A percentile compares a stretch with the other conserved stretches of the same genome.
Conservation (phyloP, 2,113 vertebrate species). For the Fulica atra region DNA sequence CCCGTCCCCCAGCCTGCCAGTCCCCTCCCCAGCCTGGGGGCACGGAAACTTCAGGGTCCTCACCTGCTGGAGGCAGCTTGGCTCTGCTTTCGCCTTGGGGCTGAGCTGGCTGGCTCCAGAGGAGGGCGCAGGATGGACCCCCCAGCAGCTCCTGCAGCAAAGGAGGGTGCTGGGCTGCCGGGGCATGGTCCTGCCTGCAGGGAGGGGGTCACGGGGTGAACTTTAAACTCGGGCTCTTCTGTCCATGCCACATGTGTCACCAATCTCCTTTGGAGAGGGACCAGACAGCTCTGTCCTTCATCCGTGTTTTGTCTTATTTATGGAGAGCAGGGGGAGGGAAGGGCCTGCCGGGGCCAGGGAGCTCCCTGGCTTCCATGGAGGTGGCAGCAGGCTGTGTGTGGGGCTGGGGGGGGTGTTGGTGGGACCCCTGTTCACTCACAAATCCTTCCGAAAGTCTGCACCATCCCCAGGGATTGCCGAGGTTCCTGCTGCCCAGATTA, state of each 20-base stretch:
- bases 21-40: not conserved
- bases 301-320: not conserved
- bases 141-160: not conserved
- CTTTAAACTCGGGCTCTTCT: not conserved
- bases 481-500: slow-evolving; percentile 34
- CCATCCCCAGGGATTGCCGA: not conserved
- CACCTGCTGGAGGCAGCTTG: not conserved
- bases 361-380: not conserved
- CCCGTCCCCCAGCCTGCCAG: not conserved
- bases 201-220: not conserved
- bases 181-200: not conserved
- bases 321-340: not conserved
- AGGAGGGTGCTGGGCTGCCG: fast-evolving
- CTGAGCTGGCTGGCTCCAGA: not conserved
- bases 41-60: not conserved
- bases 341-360: fast-evolving
- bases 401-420: not conserved
- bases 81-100: not conserved
- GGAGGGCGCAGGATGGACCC: not conserved
- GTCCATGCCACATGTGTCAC: fast-evolving
- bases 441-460: not conserved
- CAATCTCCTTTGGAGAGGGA: not conserved
- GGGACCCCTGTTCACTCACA: not conserved
- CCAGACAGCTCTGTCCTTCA: not conserved
- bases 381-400: not conserved